Conservation (phyloP, 2,888 invertebrate species). For the Suillia variegata region DNA sequence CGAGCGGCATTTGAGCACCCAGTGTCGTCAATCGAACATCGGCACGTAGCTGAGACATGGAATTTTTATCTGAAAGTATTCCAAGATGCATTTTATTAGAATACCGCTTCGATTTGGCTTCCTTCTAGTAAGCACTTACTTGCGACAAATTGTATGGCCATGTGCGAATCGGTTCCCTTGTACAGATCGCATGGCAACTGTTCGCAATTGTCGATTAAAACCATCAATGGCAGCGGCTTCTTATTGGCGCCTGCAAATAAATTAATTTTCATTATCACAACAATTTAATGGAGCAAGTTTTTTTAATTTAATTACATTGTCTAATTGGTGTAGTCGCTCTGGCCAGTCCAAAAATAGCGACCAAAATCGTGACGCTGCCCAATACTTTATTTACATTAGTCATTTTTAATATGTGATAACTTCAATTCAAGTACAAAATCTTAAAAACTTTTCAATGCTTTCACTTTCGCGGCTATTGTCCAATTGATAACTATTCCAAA, state of each 20-base stretch:
- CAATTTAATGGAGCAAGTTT: background rate
- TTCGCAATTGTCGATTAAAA: conserved; percentile 44
- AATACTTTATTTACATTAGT: conserved; percentile 5
- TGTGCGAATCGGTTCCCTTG: conserved; percentile 37
- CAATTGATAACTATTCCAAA: background rate
- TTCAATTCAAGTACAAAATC: background rate
- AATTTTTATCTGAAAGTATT: conserved; percentile 40
- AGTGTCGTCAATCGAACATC: conserved; percentile 39
- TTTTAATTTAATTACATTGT: conserved; percentile 37
- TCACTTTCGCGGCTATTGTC: background rate
- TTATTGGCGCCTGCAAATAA: conserved; percentile 39
- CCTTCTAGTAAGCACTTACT: conserved; percentile 33
- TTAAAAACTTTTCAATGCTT: conserved; percentile 3
- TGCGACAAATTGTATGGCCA: conserved; percentile 52
- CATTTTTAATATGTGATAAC: conserved; percentile 19
- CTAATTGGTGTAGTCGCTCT: conserved; percentile 33
- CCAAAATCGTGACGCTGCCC: conserved; percentile 21
- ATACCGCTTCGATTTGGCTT: background rate
- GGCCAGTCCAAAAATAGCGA: background rate
- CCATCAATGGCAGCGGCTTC: conserved; percentile 39
- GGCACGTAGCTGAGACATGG: conserved; percentile 35
- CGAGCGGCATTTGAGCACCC: conserved; percentile 41
- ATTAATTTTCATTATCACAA: background rate
- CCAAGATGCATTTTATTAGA: background rate
- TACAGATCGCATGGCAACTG: conserved; percentile 44